Percentiles rank a stretch among this genome's conserved stretches.
Evolutionary conservation across 2,888 invertebrate genomes (phyloP).

Genomic region (Lobophora halterata): DNA sequence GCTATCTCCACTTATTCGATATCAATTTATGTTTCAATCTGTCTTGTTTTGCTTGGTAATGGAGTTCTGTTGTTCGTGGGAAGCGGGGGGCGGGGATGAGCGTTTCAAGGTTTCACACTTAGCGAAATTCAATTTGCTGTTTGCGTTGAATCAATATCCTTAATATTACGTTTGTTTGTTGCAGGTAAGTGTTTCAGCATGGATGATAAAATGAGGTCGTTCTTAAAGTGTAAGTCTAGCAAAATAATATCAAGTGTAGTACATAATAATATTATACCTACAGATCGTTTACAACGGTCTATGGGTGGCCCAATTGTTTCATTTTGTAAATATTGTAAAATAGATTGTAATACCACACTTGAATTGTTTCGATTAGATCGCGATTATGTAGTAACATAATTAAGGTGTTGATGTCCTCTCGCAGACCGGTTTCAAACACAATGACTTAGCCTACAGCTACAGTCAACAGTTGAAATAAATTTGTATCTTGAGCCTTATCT

Average conservation of each 20-base stretch:
- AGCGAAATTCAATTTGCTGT: slow-evolving; percentile 16
- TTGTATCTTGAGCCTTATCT: slow-evolving; percentile 14
- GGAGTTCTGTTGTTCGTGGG: slow-evolving; percentile 27
- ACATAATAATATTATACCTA: no score
- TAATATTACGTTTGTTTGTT: slow-evolving; percentile 25
- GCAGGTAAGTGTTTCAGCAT: slow-evolving; percentile 22
- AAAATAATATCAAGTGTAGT: no score
- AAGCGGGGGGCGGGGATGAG: slow-evolving; percentile 21
- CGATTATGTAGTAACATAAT: slow-evolving; percentile 20
- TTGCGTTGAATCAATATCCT: slow-evolving; percentile 17
- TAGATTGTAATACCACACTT: slow-evolving; percentile 10
- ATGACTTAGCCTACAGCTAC: slow-evolving; percentile 19
- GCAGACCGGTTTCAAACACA: slow-evolving; percentile 27
- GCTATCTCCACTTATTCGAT: slow-evolving; percentile 31
- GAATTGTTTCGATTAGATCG: slow-evolving; percentile 17
- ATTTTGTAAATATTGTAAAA: no score
- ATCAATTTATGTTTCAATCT: slow-evolving; percentile 32
- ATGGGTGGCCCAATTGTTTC: no score
- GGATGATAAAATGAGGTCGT: slow-evolving; percentile 1
- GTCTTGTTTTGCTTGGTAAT: slow-evolving; percentile 29
- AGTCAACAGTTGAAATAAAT: slow-evolving; percentile 9
- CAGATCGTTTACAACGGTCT: no score
- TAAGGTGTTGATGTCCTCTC: slow-evolving; percentile 26
- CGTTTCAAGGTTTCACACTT: slow-evolving; percentile 23
- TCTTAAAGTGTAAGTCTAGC: slow-evolving; percentile 12